Evolutionary conservation across 2,888 invertebrate species (phyloP).

Genomic region (Drosophila infuscata): DNA sequence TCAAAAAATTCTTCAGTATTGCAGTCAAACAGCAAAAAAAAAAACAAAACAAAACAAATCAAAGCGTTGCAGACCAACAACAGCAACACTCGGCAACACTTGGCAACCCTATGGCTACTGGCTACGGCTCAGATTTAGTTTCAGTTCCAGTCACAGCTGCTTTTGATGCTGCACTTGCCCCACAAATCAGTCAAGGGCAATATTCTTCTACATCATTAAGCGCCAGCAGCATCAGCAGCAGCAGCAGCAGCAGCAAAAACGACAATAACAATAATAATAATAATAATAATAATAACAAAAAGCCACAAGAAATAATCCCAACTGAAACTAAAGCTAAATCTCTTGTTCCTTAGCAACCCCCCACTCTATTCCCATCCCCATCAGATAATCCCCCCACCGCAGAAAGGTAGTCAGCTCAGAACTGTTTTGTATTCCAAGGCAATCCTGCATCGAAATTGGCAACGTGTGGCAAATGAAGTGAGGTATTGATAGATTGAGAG

Average conservation of each 20-base stretch:
- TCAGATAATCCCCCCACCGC: neutral
- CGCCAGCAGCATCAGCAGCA: constrained; percentile 22
- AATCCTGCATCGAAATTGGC: constrained; percentile 19
- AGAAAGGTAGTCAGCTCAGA: too few relatives aligned
- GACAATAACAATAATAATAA: constrained; percentile 3
- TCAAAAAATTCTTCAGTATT: constrained; percentile 55
- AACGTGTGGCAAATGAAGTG: constrained; percentile 6
- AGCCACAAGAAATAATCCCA: constrained; percentile 21
- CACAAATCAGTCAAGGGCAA: constrained; percentile 61
- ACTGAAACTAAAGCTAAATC: constrained; percentile 19
- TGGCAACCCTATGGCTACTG: neutral
- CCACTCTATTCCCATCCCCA: neutral
- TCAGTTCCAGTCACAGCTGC: neutral
- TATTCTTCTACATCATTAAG: constrained; percentile 73
- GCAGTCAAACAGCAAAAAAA: constrained; percentile 25
- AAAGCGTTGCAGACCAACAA: too few relatives aligned
- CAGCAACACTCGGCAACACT: too few relatives aligned
- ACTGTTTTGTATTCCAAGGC: constrained; percentile 11
- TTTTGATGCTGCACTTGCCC: constrained; percentile 31
- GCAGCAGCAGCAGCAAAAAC: constrained; percentile 19
- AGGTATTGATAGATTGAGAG: constrained; percentile 20
- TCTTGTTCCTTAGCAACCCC: neutral
- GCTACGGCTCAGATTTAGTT: neutral
- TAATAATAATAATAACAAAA: constrained; percentile 7
- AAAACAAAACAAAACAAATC: too few relatives aligned